phyloP scores from a whole-genome alignment of 2,113 vertebrate species.

The Acanthochromis polyacanthus region DNA sequence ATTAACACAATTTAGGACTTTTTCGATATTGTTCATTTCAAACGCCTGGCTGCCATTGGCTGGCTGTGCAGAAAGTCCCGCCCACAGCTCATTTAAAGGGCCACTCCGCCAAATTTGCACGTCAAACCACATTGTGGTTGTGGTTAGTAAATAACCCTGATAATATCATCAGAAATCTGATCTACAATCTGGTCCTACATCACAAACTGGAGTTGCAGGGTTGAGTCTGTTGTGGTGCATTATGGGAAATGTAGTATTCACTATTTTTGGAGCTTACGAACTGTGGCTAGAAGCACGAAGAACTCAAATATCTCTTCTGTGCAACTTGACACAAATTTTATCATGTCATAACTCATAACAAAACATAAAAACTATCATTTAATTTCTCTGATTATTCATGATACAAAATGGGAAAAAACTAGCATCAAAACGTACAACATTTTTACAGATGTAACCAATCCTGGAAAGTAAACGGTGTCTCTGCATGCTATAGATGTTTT shows the following conservation, averaged over 20 bases:
- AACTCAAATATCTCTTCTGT: no score
- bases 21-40: constrained; percentile 50
- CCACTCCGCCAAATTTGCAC: neutral
- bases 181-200: neutral
- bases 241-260: constrained; percentile 19
- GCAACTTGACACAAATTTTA: no score
- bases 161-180: neutral
- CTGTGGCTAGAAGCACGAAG: no score
- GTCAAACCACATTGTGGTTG: neutral
- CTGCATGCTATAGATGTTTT: no score
- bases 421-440: no score
- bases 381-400: no score
- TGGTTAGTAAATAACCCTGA: neutral
- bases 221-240: neutral
- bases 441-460: no score
- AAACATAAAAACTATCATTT: no score
- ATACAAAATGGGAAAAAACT: no score
- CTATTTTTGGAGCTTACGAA: neutral
- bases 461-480: no score
- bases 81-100: constrained; percentile 51
- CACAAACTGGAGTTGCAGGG: neutral
- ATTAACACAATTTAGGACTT: constrained; percentile 43
- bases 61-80: constrained; percentile 22
- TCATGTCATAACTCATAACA: no score
- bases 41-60: constrained; percentile 38